Evolutionary conservation across 2,797 vertebrate species (phyloP).

Genomic region (Falco cherrug): DNA sequence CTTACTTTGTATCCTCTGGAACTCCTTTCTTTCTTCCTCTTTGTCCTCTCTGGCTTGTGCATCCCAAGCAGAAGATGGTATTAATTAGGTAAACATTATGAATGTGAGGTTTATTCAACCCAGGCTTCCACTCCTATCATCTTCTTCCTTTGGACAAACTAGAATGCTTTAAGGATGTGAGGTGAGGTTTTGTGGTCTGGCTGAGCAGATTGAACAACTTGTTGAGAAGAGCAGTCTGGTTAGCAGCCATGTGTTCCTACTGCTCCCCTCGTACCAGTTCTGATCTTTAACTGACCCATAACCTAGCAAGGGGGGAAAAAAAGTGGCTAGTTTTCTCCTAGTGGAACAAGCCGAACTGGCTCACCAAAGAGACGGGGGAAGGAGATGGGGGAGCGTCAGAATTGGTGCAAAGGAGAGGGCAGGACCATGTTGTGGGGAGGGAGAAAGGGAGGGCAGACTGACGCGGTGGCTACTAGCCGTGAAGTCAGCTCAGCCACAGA

Average conservation of each 20-base stretch:
- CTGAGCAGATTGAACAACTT: not conserved
- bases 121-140: not conserved
- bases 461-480: not conserved
- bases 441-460: not conserved
- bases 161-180: not conserved
- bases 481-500: constrained; percentile 13
- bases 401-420: not conserved
- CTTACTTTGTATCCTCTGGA: not conserved
- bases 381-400: not conserved
- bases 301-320: not conserved
- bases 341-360: not conserved
- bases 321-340: not conserved
- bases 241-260: not conserved
- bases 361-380: not conserved
- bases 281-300: not conserved
- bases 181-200: constrained; percentile 8
- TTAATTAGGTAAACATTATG: not conserved
- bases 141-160: not conserved
- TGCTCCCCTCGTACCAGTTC: not conserved
- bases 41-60: not conserved
- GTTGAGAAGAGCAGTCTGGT: not conserved
- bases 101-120: not conserved
- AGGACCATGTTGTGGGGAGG: not conserved
- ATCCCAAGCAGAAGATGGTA: not conserved
- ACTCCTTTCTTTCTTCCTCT: not conserved